Base-by-base conservation (phyloP, 2,888 invertebrate genomes). In the Coremacera marginata region DNA sequence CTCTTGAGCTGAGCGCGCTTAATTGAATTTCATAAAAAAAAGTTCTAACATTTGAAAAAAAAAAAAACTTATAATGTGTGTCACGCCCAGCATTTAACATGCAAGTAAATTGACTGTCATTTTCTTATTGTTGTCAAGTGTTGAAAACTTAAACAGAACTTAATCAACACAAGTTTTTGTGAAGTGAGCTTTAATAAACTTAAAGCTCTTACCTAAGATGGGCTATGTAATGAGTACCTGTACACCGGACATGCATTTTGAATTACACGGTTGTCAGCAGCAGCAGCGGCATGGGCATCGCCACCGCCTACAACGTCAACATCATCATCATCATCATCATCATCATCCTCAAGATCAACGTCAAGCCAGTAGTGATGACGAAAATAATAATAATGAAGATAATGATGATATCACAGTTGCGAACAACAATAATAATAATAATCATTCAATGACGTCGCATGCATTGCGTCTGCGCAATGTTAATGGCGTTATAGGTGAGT, bases 171-270 rank as follows among this genome's bases (percentile, higher is more conserved):
- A 44, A 44, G 14, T 44, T 11, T 44, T 44, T 44, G 11, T 44
- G 44, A 44, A 44, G 44, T 44, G 7, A 2, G 44, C 44, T 1
- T 11, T 11, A 11, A 44, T 44, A 14, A 44, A 44, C 14, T 44
- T 44, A 44, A 44, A 44, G 44, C 44, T 44, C 44, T 19, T 79
- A 68, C 51, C 8, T 63, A 52, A 70, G 80, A 94, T 94, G 94
- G 94, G 94, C 82, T 93, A 94, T 87, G 93, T 93, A 83, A 93
- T 94, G 81, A 94, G 94, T 83, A 93, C 93, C 74, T 94, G 94
- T 88, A 93, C 94, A 86, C 93, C 93, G 78, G 93, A 93, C 84
- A 92, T 92, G 74, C 93, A 68, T 31, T 75, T 57, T 49, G 75
- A 75, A 19, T 19, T 75, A 57, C 67, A 75, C 9, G 19, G 68